Conservation (phyloP, 1,140 invertebrate species). For the Drosophila navojoa region DNA sequence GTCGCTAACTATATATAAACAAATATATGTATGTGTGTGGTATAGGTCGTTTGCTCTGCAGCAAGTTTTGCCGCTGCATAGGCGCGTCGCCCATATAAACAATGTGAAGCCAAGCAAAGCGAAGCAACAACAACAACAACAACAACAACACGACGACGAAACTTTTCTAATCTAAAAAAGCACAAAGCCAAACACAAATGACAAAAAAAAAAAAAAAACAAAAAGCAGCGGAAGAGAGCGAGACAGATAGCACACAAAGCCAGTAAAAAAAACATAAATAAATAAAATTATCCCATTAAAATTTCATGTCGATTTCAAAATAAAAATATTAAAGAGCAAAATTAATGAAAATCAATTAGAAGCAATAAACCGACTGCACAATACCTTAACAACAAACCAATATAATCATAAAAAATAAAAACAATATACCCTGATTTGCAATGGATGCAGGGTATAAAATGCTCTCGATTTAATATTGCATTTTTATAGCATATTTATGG, state of each 20-base stretch:
- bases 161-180: constrained; percentile 57
- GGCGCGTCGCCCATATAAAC: constrained; percentile 49
- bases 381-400: background rate
- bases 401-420: no score
- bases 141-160: constrained; percentile 33
- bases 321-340: background rate
- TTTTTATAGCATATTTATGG: no score
- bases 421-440: no score
- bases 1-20: background rate
- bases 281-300: constrained; percentile 51
- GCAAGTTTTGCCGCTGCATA: constrained; percentile 45
- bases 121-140: constrained; percentile 11
- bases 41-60: background rate
- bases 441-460: no score
- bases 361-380: background rate
- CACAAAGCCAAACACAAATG: constrained; percentile 35
- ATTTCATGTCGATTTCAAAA: constrained; percentile 49
- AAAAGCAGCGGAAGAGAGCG: background rate
- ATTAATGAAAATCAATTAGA: background rate
- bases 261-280: constrained; percentile 21
- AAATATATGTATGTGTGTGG: background rate
- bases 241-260: background rate
- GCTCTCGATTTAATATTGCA: no score
- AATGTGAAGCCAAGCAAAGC: constrained; percentile 39
- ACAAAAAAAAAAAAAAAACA: background rate